Conservation (phyloP, 2,113 vertebrate genomes). For the Rhea pennata region DNA sequence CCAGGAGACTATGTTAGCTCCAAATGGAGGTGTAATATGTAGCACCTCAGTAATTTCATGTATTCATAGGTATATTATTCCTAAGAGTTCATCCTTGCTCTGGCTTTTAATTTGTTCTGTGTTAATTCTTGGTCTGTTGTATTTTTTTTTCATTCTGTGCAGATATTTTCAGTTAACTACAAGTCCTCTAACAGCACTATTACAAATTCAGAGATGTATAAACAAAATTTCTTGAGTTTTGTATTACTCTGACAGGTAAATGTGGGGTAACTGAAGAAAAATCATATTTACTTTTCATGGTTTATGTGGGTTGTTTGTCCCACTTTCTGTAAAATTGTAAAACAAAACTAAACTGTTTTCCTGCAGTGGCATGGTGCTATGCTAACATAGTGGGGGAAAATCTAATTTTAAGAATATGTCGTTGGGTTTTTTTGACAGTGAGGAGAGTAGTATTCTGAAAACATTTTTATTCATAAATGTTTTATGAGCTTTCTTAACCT, state of each 20-base stretch:
- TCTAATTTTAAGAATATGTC: neutral
- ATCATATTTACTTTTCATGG: neutral
- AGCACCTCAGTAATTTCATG: neutral
- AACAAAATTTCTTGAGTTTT: neutral
- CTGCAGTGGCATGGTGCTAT: neutral
- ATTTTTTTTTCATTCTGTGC: neutral
- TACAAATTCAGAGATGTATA: neutral
- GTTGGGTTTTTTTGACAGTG: neutral
- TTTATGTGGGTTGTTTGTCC: neutral
- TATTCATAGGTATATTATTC: neutral
- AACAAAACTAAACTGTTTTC: neutral
- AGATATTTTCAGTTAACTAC: neutral
- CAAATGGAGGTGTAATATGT: neutral
- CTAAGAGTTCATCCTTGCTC: neutral
- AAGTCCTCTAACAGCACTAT: neutral
- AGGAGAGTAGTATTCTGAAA: neutral
- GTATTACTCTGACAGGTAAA: neutral
- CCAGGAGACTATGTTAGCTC: neutral
- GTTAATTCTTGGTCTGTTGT: neutral
- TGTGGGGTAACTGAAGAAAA: neutral
- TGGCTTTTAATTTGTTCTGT: neutral
- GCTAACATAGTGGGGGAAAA: neutral
- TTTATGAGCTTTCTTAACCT: neutral
- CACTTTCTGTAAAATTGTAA: neutral
- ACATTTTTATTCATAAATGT: neutral